Evolutionary conservation across 2,888 invertebrate genomes (phyloP).

Genomic region (Tenthredo mesomela): DNA sequence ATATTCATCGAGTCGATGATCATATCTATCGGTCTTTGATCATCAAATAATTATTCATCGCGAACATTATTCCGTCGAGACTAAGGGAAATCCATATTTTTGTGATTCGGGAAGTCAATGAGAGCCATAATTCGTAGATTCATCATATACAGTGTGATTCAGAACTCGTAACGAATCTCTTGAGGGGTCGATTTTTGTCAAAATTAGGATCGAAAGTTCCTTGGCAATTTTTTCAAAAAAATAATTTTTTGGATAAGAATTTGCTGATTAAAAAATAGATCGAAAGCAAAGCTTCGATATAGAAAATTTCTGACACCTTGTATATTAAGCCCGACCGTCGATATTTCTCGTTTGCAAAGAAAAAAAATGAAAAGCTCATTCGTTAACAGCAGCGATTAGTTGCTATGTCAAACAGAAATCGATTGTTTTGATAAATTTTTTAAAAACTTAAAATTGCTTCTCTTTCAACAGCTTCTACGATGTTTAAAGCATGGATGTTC

Average conservation of each 20-base stretch:
- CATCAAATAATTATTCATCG: neutral
- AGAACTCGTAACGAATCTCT: too few species aligned
- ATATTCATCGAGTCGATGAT: neutral
- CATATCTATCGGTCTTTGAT: neutral
- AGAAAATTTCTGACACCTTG: neutral
- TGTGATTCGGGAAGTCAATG: neutral
- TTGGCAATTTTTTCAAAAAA: too few species aligned
- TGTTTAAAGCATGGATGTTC: conserved; percentile 55
- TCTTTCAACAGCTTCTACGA: conserved; percentile 36
- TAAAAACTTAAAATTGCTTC: neutral
- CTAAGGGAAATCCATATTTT: neutral
- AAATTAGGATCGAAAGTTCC: too few species aligned
- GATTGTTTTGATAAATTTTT: conserved; percentile 15
- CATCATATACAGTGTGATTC: neutral
- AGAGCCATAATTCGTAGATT: neutral
- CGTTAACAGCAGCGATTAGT: conserved; percentile 25
- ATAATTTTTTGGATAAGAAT: too few species aligned
- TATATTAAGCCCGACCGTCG: neutral
- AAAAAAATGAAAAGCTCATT: neutral
- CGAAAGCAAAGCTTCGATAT: too few species aligned
- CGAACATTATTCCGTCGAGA: neutral
- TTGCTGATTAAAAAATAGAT: too few species aligned
- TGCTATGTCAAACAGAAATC: conserved; percentile 29
- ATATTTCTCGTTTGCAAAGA: neutral
- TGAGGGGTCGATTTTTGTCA: too few species aligned